Base-by-base conservation (phyloP, 2,888 invertebrate genomes). In the Catotricha subobsoleta region DNA sequence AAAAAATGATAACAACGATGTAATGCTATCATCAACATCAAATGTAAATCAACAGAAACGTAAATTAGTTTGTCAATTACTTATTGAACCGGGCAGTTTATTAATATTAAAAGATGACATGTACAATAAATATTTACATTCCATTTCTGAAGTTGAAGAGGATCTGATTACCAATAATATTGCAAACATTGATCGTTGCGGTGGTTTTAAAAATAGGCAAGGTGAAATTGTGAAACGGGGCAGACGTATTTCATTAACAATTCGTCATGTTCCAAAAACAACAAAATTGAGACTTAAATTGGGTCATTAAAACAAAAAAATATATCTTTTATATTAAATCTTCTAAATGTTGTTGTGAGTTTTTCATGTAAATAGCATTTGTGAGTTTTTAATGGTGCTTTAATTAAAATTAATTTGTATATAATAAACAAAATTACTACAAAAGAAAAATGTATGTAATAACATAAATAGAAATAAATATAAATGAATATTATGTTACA, bases 241-340 rank as follows among this genome's bases (percentile, higher is more conserved):
- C 47, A 83, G 80, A 6, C 72, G 95, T 52, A 65, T 92, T 47
- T 95, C 94, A 12, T 61, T 95, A 40, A 95, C 94, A 12, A 88
- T 95, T 49, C 71, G 95, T 56, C 80, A 88, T 71, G 92, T 94
- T 28, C 91, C 91, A 33, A 91, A 86, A 66, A 80, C 84, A 30
- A 73, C 74, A 42, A 75, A 74, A 62, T 68, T 84, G 55, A 80
- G 78, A 64, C 59, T 82, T 44, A 74, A 70, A 56, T 68, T 76
- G 54, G 65, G 64, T 39, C 34, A 63, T 60, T 60, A 64, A 61
- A 57, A 39, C 15, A 25, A 19, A 19, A 4, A 10, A 30, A 7
- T n/a, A 28, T 28, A 28, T 28, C 13, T 28, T 13, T 8, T 28
- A 7, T 8, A 3, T 28, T 28, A n/a, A n/a, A n/a, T n/a, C n/a